A percentile compares a stretch with the other conserved stretches of the same genome.
phyloP scores from a whole-genome alignment of 2,113 vertebrate species.

The Apeltes quadracus region DNA sequence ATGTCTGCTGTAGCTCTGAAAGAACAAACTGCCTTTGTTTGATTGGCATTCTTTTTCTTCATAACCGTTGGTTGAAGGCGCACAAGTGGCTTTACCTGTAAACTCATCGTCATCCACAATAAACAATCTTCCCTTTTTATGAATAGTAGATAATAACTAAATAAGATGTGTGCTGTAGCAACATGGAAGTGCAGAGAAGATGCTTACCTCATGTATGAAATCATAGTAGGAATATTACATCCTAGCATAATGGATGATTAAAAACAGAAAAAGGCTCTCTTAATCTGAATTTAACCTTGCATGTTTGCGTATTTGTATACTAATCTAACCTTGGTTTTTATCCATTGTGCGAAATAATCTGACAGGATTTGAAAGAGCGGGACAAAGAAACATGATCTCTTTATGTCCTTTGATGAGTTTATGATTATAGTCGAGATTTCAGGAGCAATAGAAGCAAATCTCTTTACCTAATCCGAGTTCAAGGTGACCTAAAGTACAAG shows the following conservation, averaged over 20 bases:
- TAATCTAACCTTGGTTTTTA: conserved; percentile 38
- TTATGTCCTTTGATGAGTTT: conserved; percentile 50
- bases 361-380: conserved; percentile 44
- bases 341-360: conserved; percentile 45
- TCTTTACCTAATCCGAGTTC: too few relatives aligned
- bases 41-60: neutral
- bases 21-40: conserved; percentile 5
- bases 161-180: neutral
- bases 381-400: conserved; percentile 38
- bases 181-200: neutral
- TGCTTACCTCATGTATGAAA: neutral
- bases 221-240: neutral
- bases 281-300: conserved; percentile 11
- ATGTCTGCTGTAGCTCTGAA: conserved; percentile 6
- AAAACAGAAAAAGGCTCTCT: neutral
- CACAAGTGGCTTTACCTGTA: neutral
- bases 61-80: neutral
- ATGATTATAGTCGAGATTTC: conserved; percentile 43
- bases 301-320: conserved; percentile 31
- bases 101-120: neutral
- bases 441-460: conserved; percentile 24
- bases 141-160: neutral
- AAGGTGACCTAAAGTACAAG: conserved; percentile 26
- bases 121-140: neutral
- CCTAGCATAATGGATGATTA: conserved; percentile 11